Percentiles rank a stretch among this genome's conserved stretches.
Conservation (phyloP, 2,113 vertebrate genomes). For the Ictalurus punctatus region DNA sequence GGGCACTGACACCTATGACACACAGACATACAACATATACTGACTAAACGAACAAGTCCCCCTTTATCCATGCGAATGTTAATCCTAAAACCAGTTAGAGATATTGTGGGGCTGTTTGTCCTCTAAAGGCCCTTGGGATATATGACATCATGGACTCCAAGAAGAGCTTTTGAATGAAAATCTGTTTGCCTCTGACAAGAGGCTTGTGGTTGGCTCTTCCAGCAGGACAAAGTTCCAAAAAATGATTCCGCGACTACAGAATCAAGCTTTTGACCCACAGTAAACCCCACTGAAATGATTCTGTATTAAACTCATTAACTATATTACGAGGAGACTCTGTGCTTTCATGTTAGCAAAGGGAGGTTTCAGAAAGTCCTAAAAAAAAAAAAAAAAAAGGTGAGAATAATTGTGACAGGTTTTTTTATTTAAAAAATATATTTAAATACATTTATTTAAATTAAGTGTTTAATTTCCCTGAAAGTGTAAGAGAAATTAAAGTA, state of each 20-base stretch:
- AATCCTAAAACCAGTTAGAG: neutral
- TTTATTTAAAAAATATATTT: neutral
- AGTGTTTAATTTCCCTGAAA: neutral
- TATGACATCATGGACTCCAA: neutral
- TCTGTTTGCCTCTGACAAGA: neutral
- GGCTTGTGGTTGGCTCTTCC: neutral
- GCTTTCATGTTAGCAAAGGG: neutral
- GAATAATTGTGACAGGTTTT: neutral
- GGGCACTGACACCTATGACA: slow-evolving; percentile 83
- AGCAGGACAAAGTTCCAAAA: neutral
- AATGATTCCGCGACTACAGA: neutral
- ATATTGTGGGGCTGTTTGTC: neutral
- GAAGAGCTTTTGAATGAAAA: neutral
- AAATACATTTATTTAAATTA: neutral
- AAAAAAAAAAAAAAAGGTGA: neutral
- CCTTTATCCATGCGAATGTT: neutral
- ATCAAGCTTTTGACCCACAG: neutral
- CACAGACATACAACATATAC: neutral
- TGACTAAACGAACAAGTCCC: neutral
- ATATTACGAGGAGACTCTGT: neutral
- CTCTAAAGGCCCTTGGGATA: neutral
- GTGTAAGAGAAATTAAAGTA: neutral
- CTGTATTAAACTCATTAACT: neutral
- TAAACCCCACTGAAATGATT: neutral
- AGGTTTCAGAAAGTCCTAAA: neutral